Conservation (phyloP, 2,113 vertebrate species). For the Perognathus longimembris region DNA sequence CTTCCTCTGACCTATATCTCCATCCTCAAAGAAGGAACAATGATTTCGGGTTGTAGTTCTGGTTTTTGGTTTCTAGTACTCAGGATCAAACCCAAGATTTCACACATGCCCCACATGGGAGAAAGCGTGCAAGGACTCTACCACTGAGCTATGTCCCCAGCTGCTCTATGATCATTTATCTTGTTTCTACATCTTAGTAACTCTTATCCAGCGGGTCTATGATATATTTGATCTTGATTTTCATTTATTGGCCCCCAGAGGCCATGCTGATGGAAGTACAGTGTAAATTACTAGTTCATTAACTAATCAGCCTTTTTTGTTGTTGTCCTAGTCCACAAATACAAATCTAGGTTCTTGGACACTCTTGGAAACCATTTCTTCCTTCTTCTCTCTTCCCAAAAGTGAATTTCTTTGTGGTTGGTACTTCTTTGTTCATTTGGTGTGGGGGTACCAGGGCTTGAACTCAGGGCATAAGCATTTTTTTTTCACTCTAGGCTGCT, state of each 20-base stretch:
- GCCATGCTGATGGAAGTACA: background rate
- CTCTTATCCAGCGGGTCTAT: background rate
- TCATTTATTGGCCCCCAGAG: background rate
- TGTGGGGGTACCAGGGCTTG: too few relatives aligned
- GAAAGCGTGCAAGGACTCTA: too few relatives aligned
- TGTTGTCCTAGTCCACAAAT: background rate
- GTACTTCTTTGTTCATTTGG: too few relatives aligned
- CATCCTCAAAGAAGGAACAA: too few relatives aligned
- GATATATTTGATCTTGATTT: constrained; percentile 31
- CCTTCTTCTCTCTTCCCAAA: background rate
- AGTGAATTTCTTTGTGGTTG: too few relatives aligned
- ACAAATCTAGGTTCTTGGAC: constrained; percentile 4
- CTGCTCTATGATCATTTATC: constrained; percentile 13
- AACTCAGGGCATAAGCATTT: too few relatives aligned
- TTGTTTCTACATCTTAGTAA: constrained; percentile 31
- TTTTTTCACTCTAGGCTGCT: too few relatives aligned
- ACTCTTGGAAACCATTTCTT: background rate
- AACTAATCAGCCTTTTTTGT: background rate
- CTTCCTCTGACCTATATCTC: too few relatives aligned
- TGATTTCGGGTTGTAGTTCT: too few relatives aligned
- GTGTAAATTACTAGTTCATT: background rate
- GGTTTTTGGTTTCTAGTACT: too few relatives aligned
- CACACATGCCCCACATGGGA: too few relatives aligned
- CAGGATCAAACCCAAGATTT: too few relatives aligned
- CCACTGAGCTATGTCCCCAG: background rate